Evolutionary conservation across 2,113 vertebrate genomes (phyloP).

Genomic region (Cyanocitta stelleri): DNA sequence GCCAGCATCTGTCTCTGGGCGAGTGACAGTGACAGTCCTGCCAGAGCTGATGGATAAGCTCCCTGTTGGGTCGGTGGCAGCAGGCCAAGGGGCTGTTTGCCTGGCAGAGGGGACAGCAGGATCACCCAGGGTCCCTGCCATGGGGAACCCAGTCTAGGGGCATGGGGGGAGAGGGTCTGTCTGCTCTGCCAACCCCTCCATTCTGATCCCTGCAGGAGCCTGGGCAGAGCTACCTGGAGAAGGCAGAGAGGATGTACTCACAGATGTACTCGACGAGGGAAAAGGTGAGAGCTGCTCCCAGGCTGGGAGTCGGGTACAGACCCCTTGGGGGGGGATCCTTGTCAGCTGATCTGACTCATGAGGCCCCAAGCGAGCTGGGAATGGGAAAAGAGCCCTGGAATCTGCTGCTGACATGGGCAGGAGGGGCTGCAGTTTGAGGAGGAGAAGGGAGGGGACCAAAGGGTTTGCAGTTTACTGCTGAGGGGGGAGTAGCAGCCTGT

Average conservation of each 20-base stretch:
- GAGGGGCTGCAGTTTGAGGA: neutral
- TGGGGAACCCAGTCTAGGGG: fast-evolving
- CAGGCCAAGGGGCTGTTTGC: neutral
- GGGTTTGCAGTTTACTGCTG: neutral
- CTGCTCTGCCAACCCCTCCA: fast-evolving
- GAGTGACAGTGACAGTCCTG: neutral
- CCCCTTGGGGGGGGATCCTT: neutral
- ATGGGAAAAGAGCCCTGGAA: neutral
- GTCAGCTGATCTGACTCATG: neutral
- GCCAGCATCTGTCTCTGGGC: neutral
- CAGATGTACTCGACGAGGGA: constrained; percentile 82
- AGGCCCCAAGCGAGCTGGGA: fast-evolving
- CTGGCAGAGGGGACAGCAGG: neutral
- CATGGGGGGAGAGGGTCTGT: neutral
- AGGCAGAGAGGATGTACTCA: constrained; percentile 73
- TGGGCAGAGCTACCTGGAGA: constrained; percentile 83
- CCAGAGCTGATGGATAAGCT: neutral
- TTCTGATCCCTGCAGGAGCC: constrained; percentile 68
- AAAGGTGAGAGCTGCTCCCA: constrained; percentile 76
- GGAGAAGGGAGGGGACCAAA: neutral
- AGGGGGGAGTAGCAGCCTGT: neutral
- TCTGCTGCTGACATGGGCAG: neutral
- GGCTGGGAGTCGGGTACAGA: neutral
- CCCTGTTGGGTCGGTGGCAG: neutral
- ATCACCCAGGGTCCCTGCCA: neutral